Percentiles rank a stretch among this genome's conserved stretches.
These are phyloP conservation scores for Camponotus fellah DNA, from an alignment of 2,888 invertebrate species.

Conservation along the genomic window DNA sequence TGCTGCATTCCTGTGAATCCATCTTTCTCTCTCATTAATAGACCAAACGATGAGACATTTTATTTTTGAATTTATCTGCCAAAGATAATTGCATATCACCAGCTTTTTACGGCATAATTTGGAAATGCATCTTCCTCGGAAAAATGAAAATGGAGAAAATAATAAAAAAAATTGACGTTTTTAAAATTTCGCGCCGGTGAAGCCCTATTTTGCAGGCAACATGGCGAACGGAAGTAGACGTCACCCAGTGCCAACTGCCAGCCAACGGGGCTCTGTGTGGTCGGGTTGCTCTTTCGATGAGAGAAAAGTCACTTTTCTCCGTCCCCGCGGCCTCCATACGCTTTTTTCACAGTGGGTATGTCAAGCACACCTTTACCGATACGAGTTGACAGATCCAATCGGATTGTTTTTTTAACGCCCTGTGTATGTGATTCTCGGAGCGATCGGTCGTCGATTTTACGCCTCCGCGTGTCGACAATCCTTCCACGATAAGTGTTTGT, in stretches of 20 bases:
- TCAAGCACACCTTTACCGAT: slow-evolving; percentile 58
- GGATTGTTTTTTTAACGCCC: slow-evolving; percentile 19
- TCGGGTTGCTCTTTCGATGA: slow-evolving; percentile 78
- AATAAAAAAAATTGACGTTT: not conserved
- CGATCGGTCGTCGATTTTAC: slow-evolving; percentile 29
- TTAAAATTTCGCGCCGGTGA: slow-evolving; percentile 66
- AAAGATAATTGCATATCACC: not conserved
- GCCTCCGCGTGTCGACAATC: slow-evolving; percentile 16
- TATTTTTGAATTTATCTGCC: not conserved
- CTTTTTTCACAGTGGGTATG: slow-evolving; percentile 77
- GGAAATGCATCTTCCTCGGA: not conserved
- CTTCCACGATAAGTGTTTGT: slow-evolving; percentile 49
- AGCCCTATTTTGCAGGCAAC: slow-evolving; percentile 67
- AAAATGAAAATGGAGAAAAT: not conserved
- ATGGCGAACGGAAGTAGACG: slow-evolving; percentile 85
- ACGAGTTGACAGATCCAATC: slow-evolving; percentile 35
- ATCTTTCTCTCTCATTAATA: not conserved
- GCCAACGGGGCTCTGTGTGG: slow-evolving; percentile 77
- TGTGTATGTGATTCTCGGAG: slow-evolving; percentile 58
- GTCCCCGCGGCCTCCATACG: slow-evolving; percentile 70
- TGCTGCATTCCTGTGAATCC: not conserved
- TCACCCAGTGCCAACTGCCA: slow-evolving; percentile 84
- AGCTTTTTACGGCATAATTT: not conserved
- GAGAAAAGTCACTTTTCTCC: slow-evolving; percentile 79
- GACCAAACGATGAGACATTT: not conserved